A percentile compares a stretch with the other conserved stretches of the same genome.
Conservation (phyloP, 2,888 invertebrate species). For the Leptopilina myrica region DNA sequence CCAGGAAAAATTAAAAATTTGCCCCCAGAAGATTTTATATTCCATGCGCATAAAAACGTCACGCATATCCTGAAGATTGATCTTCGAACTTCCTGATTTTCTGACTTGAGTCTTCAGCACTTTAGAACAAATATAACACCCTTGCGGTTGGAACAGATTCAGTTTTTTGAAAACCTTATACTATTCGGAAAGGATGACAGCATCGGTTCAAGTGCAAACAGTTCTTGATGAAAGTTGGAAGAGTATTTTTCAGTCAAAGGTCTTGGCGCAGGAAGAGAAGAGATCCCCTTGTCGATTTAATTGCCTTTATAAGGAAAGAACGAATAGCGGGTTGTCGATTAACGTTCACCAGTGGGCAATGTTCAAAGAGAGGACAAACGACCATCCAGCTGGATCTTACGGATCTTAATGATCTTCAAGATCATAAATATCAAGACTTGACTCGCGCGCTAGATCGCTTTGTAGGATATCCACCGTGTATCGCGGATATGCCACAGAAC, state of each 20-base stretch:
- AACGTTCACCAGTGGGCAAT: conserved; percentile 56
- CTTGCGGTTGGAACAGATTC: no score
- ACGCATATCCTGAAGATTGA: no score
- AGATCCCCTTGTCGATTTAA: conserved; percentile 36
- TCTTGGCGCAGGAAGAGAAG: conserved; percentile 16
- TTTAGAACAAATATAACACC: no score
- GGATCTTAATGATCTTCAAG: conserved; percentile 53
- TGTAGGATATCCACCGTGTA: conserved; percentile 30
- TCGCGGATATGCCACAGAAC: conserved; percentile 37
- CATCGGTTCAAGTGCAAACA: no score
- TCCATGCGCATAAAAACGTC: not conserved
- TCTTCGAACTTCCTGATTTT: no score
- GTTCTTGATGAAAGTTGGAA: not conserved
- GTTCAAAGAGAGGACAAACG: conserved; percentile 47
- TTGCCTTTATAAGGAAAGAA: conserved; percentile 32
- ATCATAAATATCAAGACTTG: conserved; percentile 52
- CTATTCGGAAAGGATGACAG: no score
- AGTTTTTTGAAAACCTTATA: no score
- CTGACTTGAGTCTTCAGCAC: no score
- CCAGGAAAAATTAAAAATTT: not conserved
- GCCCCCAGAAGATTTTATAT: not conserved
- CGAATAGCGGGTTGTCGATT: conserved; percentile 53
- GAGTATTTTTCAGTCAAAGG: not conserved
- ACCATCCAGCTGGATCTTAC: conserved; percentile 50
- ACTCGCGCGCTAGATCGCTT: conserved; percentile 50